Evolutionary conservation across 2,888 invertebrate species (phyloP), one percentile per base, ranked within the genome.

Genomic region (Megastigmus dorsalis): DNA sequence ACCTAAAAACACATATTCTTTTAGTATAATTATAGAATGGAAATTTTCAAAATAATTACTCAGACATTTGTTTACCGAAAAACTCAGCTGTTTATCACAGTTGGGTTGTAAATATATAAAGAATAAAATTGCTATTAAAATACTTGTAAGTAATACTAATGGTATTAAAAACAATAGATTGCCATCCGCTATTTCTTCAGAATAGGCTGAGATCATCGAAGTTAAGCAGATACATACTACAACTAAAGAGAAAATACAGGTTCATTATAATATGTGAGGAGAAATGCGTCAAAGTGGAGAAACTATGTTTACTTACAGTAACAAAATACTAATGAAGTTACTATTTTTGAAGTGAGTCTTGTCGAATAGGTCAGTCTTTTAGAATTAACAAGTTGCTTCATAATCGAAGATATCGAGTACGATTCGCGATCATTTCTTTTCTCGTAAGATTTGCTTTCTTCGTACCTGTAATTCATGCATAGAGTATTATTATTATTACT

Each of bases 1-100:
- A 96, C 95, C 93, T 96, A 88, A 88, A 88, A 75, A 73, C 23
- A 28, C 62, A 48, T 23, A 55, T 50, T 55, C 26, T 69, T 50
- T 2, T n/a, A 45, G 10, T 20, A 38, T 6, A 65, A 63, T 33
- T 45, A 28, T 50, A 9, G 18, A 59, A 50, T 57, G 33, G 4
- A 9, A 38, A n/a, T n/a, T n/a, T n/a, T n/a, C n/a, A n/a, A 10
- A 1, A 30, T 38, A 28, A 52, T 50, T 15, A n/a, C 66, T 20
- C 3, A 30, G 36, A 38, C n/a, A 3, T 23, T 28, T 28, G 1
- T 79, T 78, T 81, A 89, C 89, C 80, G 86, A 85, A 69, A 89
- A 89, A 15, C 81, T 68, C 0, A 89, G 84, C 60, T 85, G 82
- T 18, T 78, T 84, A 13, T 81, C 83, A 4, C 86, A 86, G 10